Base-by-base conservation (phyloP, 2,113 vertebrate species). In the Nycticryphes semicollaris region DNA sequence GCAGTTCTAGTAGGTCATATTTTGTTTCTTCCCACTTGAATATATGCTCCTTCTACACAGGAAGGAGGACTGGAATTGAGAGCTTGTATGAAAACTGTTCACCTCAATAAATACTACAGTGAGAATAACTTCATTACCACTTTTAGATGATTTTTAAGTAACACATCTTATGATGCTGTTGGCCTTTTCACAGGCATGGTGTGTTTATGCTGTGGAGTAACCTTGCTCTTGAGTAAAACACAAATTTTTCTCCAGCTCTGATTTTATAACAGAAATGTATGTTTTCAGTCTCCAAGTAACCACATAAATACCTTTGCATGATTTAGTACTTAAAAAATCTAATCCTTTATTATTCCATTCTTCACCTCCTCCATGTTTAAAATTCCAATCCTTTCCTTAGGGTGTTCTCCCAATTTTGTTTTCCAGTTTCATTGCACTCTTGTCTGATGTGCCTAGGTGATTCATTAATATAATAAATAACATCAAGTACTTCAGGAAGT, bases 391-490 rank as follows among this genome's bases (percentile, higher is more conserved):
- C 15, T 86, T 91, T 59, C n/a, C 23, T 84, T 74, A 37, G 9
- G 56, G 18, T 25, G 16, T 53, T 89, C 25, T 89, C 13, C 9
- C 12, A 41, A 0, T 90, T 69, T 53, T 66, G 14, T 48, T 87
- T 89, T 70, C 37, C 12, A 67, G 35, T 62, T 60, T 80, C 12
- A 9, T 45, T 77, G 45, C 6, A 20, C 37, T 56, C 18, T 57
- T 45, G 4, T 59, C 50, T 12, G 1, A 0, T 1, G 0, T 59
- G 22, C 37, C 35, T 11, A 7, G 25, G 33, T 31, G 27, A 31
- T 47, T 63, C 0, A 0, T 57, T 59, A 60, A n/a, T 48, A 53
- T 6, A 33, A 17, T 50, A 68, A 88, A 63, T 54, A 51, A 15
- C 5, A 17, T 7, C 3, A 31, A 28, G 2, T 68, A 17, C 30